Conservation (phyloP, 30 jellyfish, hydroid and myxozoan species). For the Hydra vulgaris region DNA sequence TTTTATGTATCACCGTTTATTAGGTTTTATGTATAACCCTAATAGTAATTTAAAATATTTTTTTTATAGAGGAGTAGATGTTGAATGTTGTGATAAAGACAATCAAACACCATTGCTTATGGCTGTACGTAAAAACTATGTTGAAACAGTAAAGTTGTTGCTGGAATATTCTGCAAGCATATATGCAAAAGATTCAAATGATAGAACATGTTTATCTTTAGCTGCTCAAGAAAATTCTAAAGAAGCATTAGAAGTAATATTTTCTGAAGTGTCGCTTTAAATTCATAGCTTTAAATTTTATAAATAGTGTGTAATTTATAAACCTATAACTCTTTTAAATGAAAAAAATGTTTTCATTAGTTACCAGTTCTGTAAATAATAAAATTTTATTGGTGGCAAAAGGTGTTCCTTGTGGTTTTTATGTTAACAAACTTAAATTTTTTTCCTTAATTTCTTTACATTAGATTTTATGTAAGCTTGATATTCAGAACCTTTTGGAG, state of each 20-base stretch:
- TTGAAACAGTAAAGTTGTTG: neutral
- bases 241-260: neutral
- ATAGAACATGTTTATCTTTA: neutral
- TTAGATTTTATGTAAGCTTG: neutral
- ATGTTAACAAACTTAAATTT: no score
- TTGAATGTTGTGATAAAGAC: neutral
- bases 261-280: no score
- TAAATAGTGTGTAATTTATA: no score
- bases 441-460: no score
- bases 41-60: no score
- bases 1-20: no score
- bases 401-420: neutral
- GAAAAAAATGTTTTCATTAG: neutral
- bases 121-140: neutral
- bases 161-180: neutral
- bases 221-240: neutral
- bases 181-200: neutral
- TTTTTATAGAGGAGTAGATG: neutral
- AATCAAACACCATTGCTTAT: neutral
- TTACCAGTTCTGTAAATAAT: no score
- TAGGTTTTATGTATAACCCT: neutral
- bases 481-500: slow-evolving; percentile 27
- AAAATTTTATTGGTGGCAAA: no score
- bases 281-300: neutral
- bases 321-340: no score